Evolutionary conservation across 2,888 invertebrate genomes (phyloP), one percentile per base, ranked within the genome.

Genomic region (Teleogryllus oceanicus): DNA sequence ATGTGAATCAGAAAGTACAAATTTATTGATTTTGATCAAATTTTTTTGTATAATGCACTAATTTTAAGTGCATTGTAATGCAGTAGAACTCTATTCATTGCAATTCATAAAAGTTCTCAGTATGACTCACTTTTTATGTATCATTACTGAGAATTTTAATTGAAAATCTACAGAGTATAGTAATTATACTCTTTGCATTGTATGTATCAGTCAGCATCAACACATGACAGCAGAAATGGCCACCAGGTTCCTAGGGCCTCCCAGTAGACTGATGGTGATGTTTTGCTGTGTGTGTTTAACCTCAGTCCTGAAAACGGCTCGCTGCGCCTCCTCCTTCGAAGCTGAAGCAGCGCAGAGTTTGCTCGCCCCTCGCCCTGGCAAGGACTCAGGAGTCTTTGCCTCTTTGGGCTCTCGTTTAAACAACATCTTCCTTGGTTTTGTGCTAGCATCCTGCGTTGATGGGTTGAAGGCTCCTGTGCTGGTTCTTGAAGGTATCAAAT

Each of bases 221-320:
- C 62, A 62, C 62, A 62, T 62, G 62, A 62, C 62, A 62, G 62
- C 62, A 62, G n/a, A 62, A 18, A n/a, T 18, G 62, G 62, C n/a
- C 62, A 62, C 62, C 62, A 62, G 62, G 62, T 62, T n/a, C 62
- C 13, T n/a, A 62, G n/a, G 62, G 62, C 62, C 62, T 62, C 62
- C 62, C n/a, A 62, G n/a, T 62, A 62, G 62, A 18, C 16, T 62
- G 62, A 62, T 62, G 16, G 62, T 62, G 62, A 62, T 62, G 16
- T 62, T 62, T 13, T 62, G 62, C 62, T 62, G 62, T 62, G 62
- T 62, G 62, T 62, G 62, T 62, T 62, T n/a, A 62, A 62, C 62
- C 62, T 62, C 62, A 62, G 62, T 62, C 62, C 62, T 62, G 62
- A 62, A 62, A 62, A 62, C 62, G 62, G 62, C 62, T 62, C 62